A percentile compares a stretch with the other conserved stretches of the same genome.
Evolutionary conservation across 2,797 vertebrate genomes (phyloP).

Genomic region (Sus cebifrons): DNA sequence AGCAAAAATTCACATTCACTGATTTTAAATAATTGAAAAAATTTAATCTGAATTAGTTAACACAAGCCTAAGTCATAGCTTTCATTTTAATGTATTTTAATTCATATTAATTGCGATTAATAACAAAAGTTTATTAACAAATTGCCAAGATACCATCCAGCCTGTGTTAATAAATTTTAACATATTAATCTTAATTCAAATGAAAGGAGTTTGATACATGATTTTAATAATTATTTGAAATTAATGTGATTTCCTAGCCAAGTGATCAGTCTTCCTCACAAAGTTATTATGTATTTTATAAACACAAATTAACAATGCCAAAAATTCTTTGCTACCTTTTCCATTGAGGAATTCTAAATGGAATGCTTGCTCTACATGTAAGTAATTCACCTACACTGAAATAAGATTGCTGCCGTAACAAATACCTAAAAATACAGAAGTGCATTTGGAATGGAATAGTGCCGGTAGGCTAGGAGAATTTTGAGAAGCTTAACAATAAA

Average conservation of each 20-base stretch:
- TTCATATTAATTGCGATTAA: background rate
- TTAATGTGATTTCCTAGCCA: background rate
- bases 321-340: background rate
- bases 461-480: background rate
- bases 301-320: background rate
- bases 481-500: background rate
- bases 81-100: slow-evolving; percentile 13
- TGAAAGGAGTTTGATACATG: background rate
- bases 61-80: background rate
- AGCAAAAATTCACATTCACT: background rate
- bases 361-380: background rate
- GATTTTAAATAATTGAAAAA: slow-evolving; percentile 15
- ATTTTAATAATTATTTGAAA: background rate
- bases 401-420: background rate
- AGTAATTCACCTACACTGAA: background rate
- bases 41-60: background rate
- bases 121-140: background rate
- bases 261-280: background rate
- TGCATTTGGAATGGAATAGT: background rate
- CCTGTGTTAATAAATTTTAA: background rate
- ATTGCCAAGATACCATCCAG: background rate
- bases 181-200: background rate
- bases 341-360: background rate
- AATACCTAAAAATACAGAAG: background rate
- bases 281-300: background rate